Base-by-base conservation (phyloP, 2,113 vertebrate species). In the Anoplopoma fimbria region DNA sequence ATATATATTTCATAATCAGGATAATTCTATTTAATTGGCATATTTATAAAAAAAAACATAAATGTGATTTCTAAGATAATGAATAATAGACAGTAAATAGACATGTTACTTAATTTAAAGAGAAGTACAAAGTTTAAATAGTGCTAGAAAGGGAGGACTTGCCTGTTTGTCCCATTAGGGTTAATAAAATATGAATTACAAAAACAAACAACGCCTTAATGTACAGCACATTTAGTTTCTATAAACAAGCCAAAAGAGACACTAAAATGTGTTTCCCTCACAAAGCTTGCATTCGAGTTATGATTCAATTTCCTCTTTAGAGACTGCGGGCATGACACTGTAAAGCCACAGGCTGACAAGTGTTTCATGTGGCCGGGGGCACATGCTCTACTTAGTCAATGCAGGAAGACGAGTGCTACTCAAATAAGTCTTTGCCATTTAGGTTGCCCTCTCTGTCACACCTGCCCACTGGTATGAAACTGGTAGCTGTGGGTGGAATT, bases 251-350 rank as follows among this genome's bases (percentile, higher is more conserved):
- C 14, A 33, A 36, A 77, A 57, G 29, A 67, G 34, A 27, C 2
- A 38, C 27, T 58, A 12, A 47, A 81, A 49, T 62, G n/a, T 57
- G 40, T 73, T 65, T 81, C 34, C 80, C 62, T 85, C 45, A 67
- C 45, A 82, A 57, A 77, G 38, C 62, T 61, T 75, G 63, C 70
- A 55, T 87, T 90, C 51, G 49, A 81, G 76, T 60, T 86, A 89
- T 94, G 94, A 95, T 91, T 95, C 92, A 94, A 79, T 92, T 94
- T 95, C 93, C 93, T 93, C 84, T 91, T 80, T 83, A 71, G 86
- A 90, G 87, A 51, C 62, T 91, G 93, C 92, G 89, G 94, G 93
- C 38, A 87, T 90, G 82, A 83, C 89, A 89, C 89, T 91, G 88
- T 89, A 92, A 91, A 90, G 87, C 89, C 91, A 87, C 86, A 89